Percentiles rank a stretch among this genome's conserved stretches.
These are phyloP conservation scores for Hyperoplus immaculatus DNA, from an alignment of 2,797 vertebrate species.

Conservation along the genomic window DNA sequence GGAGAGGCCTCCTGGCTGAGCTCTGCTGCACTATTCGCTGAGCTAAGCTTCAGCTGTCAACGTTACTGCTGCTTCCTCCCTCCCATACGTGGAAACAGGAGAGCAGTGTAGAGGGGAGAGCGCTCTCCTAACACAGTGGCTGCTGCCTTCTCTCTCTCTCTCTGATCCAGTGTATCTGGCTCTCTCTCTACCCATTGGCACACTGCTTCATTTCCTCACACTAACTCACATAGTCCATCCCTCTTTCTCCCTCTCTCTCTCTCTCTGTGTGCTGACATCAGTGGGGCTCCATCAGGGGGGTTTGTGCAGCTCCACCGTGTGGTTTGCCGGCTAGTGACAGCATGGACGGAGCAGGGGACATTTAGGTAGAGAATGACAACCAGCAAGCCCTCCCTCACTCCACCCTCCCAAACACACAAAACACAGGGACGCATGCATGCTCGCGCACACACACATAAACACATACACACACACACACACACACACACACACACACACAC, in stretches of 20 bases:
- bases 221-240: slow-evolving; percentile 41
- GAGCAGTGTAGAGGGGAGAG: slow-evolving; percentile 29
- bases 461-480: slow-evolving; percentile 7
- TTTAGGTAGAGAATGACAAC: slow-evolving; percentile 54
- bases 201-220: slow-evolving; percentile 60
- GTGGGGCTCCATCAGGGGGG: slow-evolving; percentile 88
- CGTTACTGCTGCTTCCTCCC: slow-evolving; percentile 53
- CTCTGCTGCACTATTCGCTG: slow-evolving; percentile 61
- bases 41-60: slow-evolving; percentile 69
- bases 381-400: slow-evolving; percentile 57
- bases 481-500: slow-evolving; percentile 1
- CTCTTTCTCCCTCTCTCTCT: slow-evolving; percentile 42
- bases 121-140: slow-evolving; percentile 37
- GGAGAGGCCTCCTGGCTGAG: slow-evolving; percentile 42
- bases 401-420: slow-evolving; percentile 24
- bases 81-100: slow-evolving; percentile 20
- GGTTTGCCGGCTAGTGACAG: slow-evolving; percentile 46
- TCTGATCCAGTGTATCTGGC: slow-evolving; percentile 26
- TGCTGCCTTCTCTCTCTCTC: slow-evolving; percentile 32
- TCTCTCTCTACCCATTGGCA: slow-evolving; percentile 57
- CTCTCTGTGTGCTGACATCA: slow-evolving; percentile 85
- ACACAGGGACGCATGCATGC: slow-evolving; percentile 28
- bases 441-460: not conserved
- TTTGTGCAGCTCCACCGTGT: slow-evolving; percentile 41
- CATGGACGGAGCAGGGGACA: slow-evolving; percentile 44